Base-by-base conservation (phyloP, 2,113 vertebrate species). In the Aplodontia rufa region DNA sequence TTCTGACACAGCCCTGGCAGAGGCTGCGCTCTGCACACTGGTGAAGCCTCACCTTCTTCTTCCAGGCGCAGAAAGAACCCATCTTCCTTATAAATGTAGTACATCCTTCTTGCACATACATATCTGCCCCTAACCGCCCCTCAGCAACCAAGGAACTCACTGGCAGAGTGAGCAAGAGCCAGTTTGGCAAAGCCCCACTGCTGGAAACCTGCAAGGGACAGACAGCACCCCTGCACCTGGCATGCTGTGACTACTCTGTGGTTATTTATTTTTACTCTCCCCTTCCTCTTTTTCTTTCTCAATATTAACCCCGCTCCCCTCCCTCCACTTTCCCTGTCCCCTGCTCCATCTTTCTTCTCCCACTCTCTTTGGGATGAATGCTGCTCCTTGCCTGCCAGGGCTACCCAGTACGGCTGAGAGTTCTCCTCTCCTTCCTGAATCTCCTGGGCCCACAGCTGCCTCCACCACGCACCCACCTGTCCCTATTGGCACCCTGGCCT, bases 71-170 rank as follows among this genome's bases (percentile, higher is more conserved):
- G 2, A 37, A 35, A 47, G 55, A 58, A 58, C 47, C 12, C 30
- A 49, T 42, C 19, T 26, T 51, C 83, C 74, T 91, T 53, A 7
- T 14, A 87, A 30, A 26, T 30, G 3, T 37, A 5, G 45, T 16
- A 17, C 6, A 1, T 3, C n/a, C 49, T 8, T 45, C 20, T 37
- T 26, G 42, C 0, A 45, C 26, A 20, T 12, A 6, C 4, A 3
- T 4, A 4, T 37, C 60, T 30, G 26, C 37, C n/a, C 28, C 53
- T 32, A 40, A 5, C 47, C 68, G 30, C 0, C 3, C 26, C 58
- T 17, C 28, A 1, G 40, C 22, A 2, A 74, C 8, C 17, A 20
- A 58, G 80, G 10, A 62, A 42, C 62, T 93, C 72, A 20, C 51
- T 42, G 22, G 69, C 19, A 8, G 3, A 22, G 24, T n/a, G 85